These are phyloP conservation scores for Pristionchus maxplancki DNA, from an alignment of 2,888 invertebrate species.

Conservation along the genomic window DNA sequence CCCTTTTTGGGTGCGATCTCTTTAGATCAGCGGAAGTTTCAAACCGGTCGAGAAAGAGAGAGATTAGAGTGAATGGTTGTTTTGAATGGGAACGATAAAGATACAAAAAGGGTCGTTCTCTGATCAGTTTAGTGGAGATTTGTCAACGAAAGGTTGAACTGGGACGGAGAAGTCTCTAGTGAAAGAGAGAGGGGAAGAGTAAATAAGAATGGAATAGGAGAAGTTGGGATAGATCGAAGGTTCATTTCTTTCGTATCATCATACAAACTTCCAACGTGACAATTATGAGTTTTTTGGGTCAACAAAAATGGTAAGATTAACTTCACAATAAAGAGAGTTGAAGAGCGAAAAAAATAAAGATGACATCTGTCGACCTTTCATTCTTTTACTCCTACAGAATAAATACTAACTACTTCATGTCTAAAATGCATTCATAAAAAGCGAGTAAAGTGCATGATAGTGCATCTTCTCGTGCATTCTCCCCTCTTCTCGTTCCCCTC, in stretches of 20 bases:
- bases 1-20: neutral
- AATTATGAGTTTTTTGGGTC: neutral
- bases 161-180: neutral
- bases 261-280: neutral
- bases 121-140: slow-evolving; percentile 1
- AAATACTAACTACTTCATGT: no score
- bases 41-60: neutral
- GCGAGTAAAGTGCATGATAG: no score
- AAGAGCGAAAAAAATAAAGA: no score
- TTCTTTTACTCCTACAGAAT: neutral
- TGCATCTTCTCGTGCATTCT: no score
- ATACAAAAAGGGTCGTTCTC: slow-evolving; percentile 1
- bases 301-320: no score
- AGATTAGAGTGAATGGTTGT: neutral
- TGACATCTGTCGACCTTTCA: no score
- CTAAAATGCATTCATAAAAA: no score
- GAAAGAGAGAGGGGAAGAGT: neutral
- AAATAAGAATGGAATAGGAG: neutral
- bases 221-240: neutral
- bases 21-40: neutral
- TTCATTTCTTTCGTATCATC: neutral
- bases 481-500: no score
- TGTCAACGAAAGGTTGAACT: slow-evolving; percentile 26
- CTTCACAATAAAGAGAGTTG: no score
- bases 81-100: neutral